phyloP scores from a whole-genome alignment of 1,140 invertebrate species.

The Drosophila aff. region DNA sequence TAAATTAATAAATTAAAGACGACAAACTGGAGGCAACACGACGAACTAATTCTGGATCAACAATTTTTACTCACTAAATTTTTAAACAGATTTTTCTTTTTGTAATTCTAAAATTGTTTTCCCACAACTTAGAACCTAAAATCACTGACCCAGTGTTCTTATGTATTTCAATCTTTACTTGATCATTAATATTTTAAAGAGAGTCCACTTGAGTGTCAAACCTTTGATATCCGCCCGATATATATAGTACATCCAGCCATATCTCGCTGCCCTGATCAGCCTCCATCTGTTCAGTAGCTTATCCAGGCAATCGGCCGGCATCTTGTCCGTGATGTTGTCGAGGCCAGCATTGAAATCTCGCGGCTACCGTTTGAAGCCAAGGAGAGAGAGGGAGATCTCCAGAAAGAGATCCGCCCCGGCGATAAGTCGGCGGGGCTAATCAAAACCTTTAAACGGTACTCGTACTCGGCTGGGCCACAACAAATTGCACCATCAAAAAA shows the following conservation, averaged over 20 bases:
- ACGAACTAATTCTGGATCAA: no score
- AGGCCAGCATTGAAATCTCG: constrained; percentile 23
- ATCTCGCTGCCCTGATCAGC: constrained; percentile 21
- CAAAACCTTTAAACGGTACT: constrained; percentile 76
- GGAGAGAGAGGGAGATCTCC: neutral
- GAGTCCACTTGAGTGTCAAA: constrained; percentile 29
- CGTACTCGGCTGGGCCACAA: constrained; percentile 39
- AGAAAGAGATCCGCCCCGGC: constrained; percentile 63
- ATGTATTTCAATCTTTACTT: constrained; percentile 1
- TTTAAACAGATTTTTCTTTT: neutral
- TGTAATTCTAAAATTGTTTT: neutral
- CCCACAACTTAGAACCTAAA: neutral
- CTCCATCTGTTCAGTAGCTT: constrained; percentile 60
- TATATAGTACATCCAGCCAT: constrained; percentile 8
- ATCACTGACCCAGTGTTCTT: neutral
- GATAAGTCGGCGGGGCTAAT: constrained; percentile 67
- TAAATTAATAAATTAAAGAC: neutral
- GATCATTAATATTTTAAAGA: constrained; percentile 9
- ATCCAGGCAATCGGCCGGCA: constrained; percentile 56
- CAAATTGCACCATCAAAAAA: constrained; percentile 66
- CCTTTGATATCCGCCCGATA: constrained; percentile 29
- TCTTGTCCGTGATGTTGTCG: constrained; percentile 24
- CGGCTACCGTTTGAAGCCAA: constrained; percentile 45
- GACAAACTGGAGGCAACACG: no score
- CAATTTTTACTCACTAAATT: no score